Evolutionary conservation across 1,140 invertebrate genomes (phyloP), one percentile per base, ranked within the genome.

Genomic region (Caenorhabditis brenneri): DNA sequence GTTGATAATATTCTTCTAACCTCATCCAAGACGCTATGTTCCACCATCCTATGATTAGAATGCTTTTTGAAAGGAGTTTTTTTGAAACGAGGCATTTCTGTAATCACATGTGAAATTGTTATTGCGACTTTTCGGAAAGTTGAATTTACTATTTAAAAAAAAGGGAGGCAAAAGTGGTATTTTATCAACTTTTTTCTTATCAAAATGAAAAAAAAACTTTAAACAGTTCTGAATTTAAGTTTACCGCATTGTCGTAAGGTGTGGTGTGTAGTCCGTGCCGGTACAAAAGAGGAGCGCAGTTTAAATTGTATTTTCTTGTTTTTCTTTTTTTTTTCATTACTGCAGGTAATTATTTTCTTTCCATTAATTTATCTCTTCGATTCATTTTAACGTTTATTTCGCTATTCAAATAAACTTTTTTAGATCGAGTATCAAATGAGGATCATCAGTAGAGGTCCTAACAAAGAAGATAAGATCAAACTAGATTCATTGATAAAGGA

Each of bases 221-320:
- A 42, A 42, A n/a, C n/a, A n/a, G 5, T 42, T 42, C 5, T 12
- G 12, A 74, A 74, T 7, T 46, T 1, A 10, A 12, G 0, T 42
- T 74, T 74, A 74, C 65, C 65, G 65, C 65, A 74, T 36, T 74
- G 65, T 74, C 65, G 65, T 74, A 22, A 24, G 16, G 33, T 74
- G 4, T 36, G 2, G 58, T 33, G 36, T 42, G 7, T 74, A 36
- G 65, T 42, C 42, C 36, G 65, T 24, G 15, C 6, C 19, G 2
- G n/a, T 19, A 12, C 33, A 65, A 2, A 24, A 6, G 24, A 19
- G 58, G n/a, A 36, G 58, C 58, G 31, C n/a, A 58, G 12, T 58
- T 65, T 22, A 6, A 42, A 74, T n/a, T n/a, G n/a, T n/a, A n/a
- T n/a, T n/a, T n/a, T n/a, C n/a, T n/a, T n/a, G n/a, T n/a, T n/a